Evolutionary conservation across 1,140 invertebrate species (phyloP), one percentile per base, ranked within the genome.

Genomic region (Schlechtendalia chinensis): DNA sequence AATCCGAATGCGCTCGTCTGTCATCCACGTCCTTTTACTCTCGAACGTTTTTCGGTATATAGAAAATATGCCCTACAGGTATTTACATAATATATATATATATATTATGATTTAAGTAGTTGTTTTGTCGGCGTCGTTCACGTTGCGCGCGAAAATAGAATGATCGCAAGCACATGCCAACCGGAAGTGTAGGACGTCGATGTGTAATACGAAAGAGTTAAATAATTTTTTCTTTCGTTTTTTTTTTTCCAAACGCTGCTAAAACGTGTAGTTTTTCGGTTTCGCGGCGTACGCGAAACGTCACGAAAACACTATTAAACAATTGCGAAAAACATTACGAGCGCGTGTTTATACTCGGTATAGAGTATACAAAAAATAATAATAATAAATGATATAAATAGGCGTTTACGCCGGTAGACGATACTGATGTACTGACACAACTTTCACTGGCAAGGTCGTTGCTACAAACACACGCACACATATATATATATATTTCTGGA

Each of bases 361-460:
- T 27, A 1, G 6, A 71, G n/a, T 22, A 22, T 5, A 45, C 10
- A 45, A 5, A 45, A 45, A 4, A 10, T 45, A 45, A 10, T 45
- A 45, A 45, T 45, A 45, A 45, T 63, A 29, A 29, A 22, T 61
- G n/a, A 61, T 14, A 16, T 29, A 29, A 10, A 39, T 39, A 39
- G 32, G 8, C 8, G 8, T 5, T 50, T 58, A 75, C 39, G 22
- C 24, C 24, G 17, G 50, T 56, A 29, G 61, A 12, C 16, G 16
- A 74, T 39, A 8, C 8, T 77, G 74, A 77, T 17, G 56, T 61
- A 74, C 59, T 45, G 74, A 32, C 39, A 77, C 74, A 61, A 77
- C 74, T 77, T 77, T 77, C 74, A 77, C 74, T 77, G 74, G 29
- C 74, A 77, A 77, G 74, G 74, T 77, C 74, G 56, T 74, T 74